Base-by-base conservation (phyloP, 2,888 invertebrate genomes). In the Tiliacea citrago region DNA sequence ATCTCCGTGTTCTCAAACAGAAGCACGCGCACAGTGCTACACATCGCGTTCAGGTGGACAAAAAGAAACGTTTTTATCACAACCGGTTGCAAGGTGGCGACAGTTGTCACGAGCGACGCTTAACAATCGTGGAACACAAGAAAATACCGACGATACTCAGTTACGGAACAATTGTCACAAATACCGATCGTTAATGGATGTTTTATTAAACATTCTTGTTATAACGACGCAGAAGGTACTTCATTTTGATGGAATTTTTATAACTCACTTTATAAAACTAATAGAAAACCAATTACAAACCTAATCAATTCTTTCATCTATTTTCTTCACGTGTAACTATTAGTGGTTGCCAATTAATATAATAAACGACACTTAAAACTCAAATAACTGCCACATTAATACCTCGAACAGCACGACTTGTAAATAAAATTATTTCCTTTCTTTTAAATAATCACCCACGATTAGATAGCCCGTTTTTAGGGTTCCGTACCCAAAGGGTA, bases 11-110 rank as follows among this genome's bases (percentile, higher is more conserved):
- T 49, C 39, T 76, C 16, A 68, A 84, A 74, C 90, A 87, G 88
- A 90, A 89, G 91, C 93, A 94, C 92, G 92, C 90, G 93, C 90
- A 89, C 88, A 88, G 85, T 88, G 87, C 77, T 86, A 90, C 91
- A 91, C 91, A 91, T 88, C 84, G 79, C 79, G 68, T 86, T 90
- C 89, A 89, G 89, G 90, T 92, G 92, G 89, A 93, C 92, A 92
- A 91, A 91, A 91, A 91, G 82, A 88, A 72, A 69, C 82, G 85
- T 90, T 91, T 88, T 87, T 81, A 88, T 83, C 61, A 78, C 85
- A 72, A 88, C 89, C 88, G 89, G 85, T 90, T 87, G 92, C 92
- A 93, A 93, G 93, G 93, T 92, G 91, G 81, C 79, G 77, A 83
- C 88, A 89, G 86, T 89, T 90, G 92, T 92, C 92, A 92, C 92